phyloP scores from a whole-genome alignment of 1,140 invertebrate genomes.

The Cotesia typhae region DNA sequence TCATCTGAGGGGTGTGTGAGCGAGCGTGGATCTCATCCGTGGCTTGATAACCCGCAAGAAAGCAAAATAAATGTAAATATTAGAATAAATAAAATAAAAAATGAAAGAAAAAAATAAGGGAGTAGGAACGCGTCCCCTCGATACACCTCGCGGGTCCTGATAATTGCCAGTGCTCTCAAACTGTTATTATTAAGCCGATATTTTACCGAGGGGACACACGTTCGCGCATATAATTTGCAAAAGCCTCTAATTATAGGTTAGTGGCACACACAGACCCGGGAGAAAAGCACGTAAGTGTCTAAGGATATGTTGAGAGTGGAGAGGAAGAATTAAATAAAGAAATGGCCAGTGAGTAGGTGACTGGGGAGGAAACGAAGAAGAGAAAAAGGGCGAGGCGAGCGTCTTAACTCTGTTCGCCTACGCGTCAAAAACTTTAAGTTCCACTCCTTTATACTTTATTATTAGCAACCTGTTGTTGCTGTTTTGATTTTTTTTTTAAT shows the following conservation, averaged over 20 bases:
- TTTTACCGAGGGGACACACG: slow-evolving; percentile 65
- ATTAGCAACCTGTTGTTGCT: slow-evolving; percentile 32
- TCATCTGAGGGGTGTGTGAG: too few species aligned
- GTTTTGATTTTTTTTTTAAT: slow-evolving; percentile 29
- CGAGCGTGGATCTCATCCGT: too few species aligned
- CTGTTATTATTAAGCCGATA: slow-evolving; percentile 67
- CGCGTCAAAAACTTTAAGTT: slow-evolving; percentile 54
- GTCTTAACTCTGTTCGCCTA: slow-evolving; percentile 60
- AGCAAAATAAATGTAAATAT: slow-evolving; percentile 2
- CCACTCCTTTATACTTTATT: slow-evolving; percentile 43
- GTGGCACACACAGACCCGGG: slow-evolving; percentile 45
- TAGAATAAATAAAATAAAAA: slow-evolving; percentile 19
- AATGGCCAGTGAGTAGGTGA: slow-evolving; percentile 45
- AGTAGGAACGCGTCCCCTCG: slow-evolving; percentile 37
- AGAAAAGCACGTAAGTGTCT: slow-evolving; percentile 42
- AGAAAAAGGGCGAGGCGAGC: slow-evolving; percentile 60
- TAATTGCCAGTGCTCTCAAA: slow-evolving; percentile 64
- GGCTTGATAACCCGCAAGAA: slow-evolving; percentile 23
- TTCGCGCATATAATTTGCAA: slow-evolving; percentile 66
- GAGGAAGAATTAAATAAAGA: slow-evolving; percentile 27
- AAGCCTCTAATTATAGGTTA: slow-evolving; percentile 66
- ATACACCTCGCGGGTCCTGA: slow-evolving; percentile 57
- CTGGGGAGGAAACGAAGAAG: slow-evolving; percentile 30
- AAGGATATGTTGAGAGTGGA: slow-evolving; percentile 12
- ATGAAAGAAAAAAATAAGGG: slow-evolving; percentile 42